phyloP scores from a whole-genome alignment of 2,113 vertebrate species.

The Archilochus colubris region DNA sequence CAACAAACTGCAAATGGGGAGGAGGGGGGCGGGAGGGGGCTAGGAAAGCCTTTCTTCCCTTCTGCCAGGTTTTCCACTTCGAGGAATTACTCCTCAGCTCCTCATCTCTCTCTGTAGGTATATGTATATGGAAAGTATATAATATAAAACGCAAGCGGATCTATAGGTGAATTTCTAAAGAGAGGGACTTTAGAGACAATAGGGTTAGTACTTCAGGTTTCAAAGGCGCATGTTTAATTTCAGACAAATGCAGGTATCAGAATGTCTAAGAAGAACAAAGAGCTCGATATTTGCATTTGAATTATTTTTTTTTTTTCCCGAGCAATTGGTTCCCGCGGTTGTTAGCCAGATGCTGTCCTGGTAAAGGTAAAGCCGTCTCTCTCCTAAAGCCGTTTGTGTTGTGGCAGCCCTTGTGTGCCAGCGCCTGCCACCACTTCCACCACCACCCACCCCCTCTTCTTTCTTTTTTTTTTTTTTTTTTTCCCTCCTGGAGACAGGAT shows the following conservation, averaged over 20 bases:
- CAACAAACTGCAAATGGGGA: slow-evolving; percentile 84
- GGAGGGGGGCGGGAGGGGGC: slow-evolving; percentile 46
- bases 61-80: slow-evolving; percentile 72
- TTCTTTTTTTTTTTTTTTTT: neutral
- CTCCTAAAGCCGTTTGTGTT: neutral
- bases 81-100: slow-evolving; percentile 68
- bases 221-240: slow-evolving; percentile 76
- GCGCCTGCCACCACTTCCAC: neutral
- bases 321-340: slow-evolving; percentile 62
- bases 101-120: slow-evolving; percentile 55
- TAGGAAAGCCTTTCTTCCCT: slow-evolving; percentile 80
- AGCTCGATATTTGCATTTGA: slow-evolving; percentile 65
- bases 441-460: neutral
- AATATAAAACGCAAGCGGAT: neutral
- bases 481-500: neutral
- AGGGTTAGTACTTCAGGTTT: slow-evolving; percentile 69
- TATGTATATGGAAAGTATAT: neutral
- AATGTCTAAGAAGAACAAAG: slow-evolving; percentile 73
- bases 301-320: slow-evolving; percentile 53
- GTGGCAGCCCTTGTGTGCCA: neutral
- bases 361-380: neutral
- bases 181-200: slow-evolving; percentile 20
- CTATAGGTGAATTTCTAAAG: neutral
- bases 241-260: slow-evolving; percentile 61
- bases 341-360: slow-evolving; percentile 17